phyloP scores from a whole-genome alignment of 2,113 vertebrate genomes.

The Callospermophilus lateralis region DNA sequence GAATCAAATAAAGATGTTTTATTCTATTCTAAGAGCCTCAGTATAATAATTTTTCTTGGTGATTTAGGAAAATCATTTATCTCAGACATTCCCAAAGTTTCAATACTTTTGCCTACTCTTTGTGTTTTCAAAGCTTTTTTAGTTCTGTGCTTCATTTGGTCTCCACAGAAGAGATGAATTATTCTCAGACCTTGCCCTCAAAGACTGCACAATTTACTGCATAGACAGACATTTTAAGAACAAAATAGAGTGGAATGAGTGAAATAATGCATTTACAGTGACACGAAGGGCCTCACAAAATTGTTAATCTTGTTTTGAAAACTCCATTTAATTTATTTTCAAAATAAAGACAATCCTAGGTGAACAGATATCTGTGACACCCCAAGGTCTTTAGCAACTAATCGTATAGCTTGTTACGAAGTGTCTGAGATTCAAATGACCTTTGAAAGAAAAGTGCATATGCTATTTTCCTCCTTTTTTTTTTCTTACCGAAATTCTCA shows the following conservation, averaged over 20 bases:
- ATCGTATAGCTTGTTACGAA: neutral
- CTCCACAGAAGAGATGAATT: neutral
- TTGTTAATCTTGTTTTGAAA: neutral
- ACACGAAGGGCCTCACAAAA: neutral
- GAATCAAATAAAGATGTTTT: neutral
- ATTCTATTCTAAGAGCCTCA: neutral
- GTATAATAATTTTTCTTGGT: neutral
- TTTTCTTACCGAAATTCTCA: constrained; percentile 83
- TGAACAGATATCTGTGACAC: neutral
- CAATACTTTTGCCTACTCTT: neutral
- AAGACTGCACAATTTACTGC: neutral
- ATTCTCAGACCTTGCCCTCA: neutral
- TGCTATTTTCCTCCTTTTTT: neutral
- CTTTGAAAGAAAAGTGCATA: constrained; percentile 22
- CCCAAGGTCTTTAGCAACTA: neutral
- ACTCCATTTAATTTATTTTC: neutral
- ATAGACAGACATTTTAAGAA: neutral
- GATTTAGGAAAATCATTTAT: constrained; percentile 43
- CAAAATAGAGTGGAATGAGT: neutral
- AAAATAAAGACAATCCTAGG: neutral
- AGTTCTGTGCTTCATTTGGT: neutral
- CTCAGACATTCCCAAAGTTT: neutral
- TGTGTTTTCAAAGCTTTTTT: neutral
- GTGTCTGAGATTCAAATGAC: neutral
- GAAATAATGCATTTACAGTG: neutral